These are phyloP conservation scores for Pollimyrus isidori DNA, from an alignment of 2,113 vertebrate species.

Conservation along the genomic window DNA sequence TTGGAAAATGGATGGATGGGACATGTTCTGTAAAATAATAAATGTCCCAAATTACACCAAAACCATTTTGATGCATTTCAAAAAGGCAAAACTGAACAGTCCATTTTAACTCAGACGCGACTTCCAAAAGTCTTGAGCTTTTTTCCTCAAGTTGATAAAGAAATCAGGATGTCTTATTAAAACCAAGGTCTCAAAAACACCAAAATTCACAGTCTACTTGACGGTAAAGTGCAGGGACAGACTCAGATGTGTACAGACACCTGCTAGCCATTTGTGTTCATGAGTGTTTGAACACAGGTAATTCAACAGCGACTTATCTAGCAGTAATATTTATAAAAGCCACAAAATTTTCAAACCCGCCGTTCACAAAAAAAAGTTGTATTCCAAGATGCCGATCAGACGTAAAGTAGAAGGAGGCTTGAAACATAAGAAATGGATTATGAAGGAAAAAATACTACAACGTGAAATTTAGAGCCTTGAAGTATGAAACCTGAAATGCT, in stretches of 20 bases:
- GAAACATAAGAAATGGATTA: neutral
- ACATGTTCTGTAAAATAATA: neutral
- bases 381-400: neutral
- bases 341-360: neutral
- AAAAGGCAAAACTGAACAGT: too few relatives aligned
- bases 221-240: neutral
- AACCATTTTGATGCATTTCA: neutral
- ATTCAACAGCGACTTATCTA: neutral
- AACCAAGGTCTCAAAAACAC: neutral
- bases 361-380: neutral
- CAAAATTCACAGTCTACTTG: neutral
- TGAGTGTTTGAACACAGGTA: neutral
- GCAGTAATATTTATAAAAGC: neutral
- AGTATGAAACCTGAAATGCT: slow-evolving; percentile 2
- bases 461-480: neutral
- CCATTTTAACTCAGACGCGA: too few relatives aligned
- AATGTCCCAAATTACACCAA: neutral
- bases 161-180: neutral
- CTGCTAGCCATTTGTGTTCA: neutral
- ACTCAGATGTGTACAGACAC: neutral
- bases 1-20: too few relatives aligned
- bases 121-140: neutral
- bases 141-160: neutral
- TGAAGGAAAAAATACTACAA: neutral
- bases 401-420: neutral